Conservation (phyloP, 2,888 invertebrate species). For the Cheilosia grossa region DNA sequence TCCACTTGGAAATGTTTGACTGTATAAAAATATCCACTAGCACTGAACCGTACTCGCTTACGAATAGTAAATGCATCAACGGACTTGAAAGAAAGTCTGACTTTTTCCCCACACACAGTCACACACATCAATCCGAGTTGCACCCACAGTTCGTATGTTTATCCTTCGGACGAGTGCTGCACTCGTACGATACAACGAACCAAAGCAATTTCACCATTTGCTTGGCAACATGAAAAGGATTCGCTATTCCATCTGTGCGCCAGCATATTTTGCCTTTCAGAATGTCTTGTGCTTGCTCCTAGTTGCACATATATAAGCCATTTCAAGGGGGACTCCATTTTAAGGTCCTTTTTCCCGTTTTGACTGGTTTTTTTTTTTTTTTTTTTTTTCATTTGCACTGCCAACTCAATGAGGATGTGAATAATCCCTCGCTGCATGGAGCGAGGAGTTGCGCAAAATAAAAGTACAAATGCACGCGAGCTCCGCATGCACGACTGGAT, state of each 20-base stretch:
- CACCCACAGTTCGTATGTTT: slow-evolving; percentile 19
- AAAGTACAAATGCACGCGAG: slow-evolving; percentile 25
- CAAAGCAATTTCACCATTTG: slow-evolving; percentile 17
- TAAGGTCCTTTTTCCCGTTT: slow-evolving; percentile 24
- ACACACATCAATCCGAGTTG: neutral
- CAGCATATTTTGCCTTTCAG: slow-evolving; percentile 22
- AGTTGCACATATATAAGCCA: slow-evolving; percentile 34
- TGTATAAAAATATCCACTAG: neutral
- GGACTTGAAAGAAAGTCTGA: slow-evolving; percentile 39
- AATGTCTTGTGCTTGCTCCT: slow-evolving; percentile 14
- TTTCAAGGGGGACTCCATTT: slow-evolving; percentile 52
- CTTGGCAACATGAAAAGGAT: slow-evolving; percentile 48
- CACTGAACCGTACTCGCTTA: neutral
- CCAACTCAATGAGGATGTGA: slow-evolving; percentile 44
- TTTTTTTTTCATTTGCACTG: neutral
- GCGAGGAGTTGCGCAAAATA: slow-evolving; percentile 29
- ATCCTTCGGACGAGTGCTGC: slow-evolving; percentile 17
- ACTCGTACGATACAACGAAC: slow-evolving; percentile 19
- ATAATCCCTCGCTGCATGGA: slow-evolving; percentile 32
- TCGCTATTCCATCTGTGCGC: slow-evolving; percentile 28
- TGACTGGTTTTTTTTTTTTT: neutral
- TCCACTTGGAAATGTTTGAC: slow-evolving; percentile 27
- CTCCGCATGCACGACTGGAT: slow-evolving; percentile 38
- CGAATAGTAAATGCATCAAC: slow-evolving; percentile 32
- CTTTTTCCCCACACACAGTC: slow-evolving; percentile 15